phyloP scores from a whole-genome alignment of 1,140 invertebrate species.

The Pomacea maculata region DNA sequence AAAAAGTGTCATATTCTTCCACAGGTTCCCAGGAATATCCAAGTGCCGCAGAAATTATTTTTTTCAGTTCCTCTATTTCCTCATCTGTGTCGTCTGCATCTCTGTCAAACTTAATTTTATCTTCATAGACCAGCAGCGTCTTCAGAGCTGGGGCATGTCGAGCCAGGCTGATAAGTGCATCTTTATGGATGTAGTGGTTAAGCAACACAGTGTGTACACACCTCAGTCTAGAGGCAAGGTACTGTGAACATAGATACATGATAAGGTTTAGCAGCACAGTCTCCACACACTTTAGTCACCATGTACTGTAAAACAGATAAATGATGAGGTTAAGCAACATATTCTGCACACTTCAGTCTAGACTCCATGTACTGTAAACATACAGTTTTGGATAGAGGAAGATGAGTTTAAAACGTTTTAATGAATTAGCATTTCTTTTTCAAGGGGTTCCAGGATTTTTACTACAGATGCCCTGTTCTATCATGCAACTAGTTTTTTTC shows the following conservation, averaged over 20 bases:
- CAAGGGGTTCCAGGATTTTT: too few relatives aligned
- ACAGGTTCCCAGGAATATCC: conserved; percentile 4
- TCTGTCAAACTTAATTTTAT: conserved; percentile 15
- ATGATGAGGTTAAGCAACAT: too few relatives aligned
- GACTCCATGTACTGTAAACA: too few relatives aligned
- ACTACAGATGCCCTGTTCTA: too few relatives aligned
- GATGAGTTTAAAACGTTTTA: too few relatives aligned
- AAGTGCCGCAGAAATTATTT: background rate
- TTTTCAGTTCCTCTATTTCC: background rate
- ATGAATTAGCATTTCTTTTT: too few relatives aligned
- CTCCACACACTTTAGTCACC: too few relatives aligned
- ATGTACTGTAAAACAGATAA: too few relatives aligned
- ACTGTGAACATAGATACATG: background rate
- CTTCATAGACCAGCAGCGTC: conserved; percentile 11
- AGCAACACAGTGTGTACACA: background rate
- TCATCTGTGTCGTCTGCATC: background rate
- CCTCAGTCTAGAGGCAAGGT: background rate
- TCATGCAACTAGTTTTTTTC: too few relatives aligned
- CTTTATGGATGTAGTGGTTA: conserved; percentile 11
- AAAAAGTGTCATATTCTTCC: background rate
- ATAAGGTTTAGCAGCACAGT: too few relatives aligned
- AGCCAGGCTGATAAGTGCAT: conserved; percentile 2
- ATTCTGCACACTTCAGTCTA: too few relatives aligned
- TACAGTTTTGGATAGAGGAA: too few relatives aligned
- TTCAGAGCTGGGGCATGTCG: background rate